Evolutionary conservation across 64 coral and sea anemone species (phyloP).

Genomic region (Stichodactyla helianthus): DNA sequence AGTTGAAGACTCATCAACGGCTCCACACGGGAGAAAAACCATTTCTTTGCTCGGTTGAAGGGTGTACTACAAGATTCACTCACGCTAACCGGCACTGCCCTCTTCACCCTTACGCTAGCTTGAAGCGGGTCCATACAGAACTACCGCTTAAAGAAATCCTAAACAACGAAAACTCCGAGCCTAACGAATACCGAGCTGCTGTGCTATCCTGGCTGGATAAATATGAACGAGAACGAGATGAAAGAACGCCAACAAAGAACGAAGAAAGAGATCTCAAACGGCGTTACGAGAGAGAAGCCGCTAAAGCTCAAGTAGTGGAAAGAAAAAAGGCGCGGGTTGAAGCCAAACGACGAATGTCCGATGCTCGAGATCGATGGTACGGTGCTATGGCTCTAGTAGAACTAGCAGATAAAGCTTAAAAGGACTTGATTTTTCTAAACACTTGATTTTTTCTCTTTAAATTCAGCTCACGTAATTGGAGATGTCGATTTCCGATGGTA

Average conservation of each 20-base stretch:
- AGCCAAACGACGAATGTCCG: constrained; percentile 75
- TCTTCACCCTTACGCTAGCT: constrained; percentile 77
- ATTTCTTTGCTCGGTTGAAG: constrained; percentile 78
- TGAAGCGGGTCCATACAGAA: constrained; percentile 65
- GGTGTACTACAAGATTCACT: constrained; percentile 85
- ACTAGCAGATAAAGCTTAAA: constrained; percentile 69
- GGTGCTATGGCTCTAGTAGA: constrained; percentile 96
- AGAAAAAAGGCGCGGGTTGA: constrained; percentile 82
- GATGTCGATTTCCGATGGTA: not conserved
- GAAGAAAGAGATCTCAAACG: constrained; percentile 77
- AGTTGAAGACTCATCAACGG: constrained; percentile 93
- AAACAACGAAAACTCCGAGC: constrained; percentile 88
- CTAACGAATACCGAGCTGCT: constrained; percentile 75
- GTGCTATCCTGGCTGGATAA: constrained; percentile 89
- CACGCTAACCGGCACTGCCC: constrained; percentile 97
- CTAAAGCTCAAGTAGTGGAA: constrained; percentile 57
- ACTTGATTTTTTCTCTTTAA: constrained; percentile 26
- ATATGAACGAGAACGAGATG: constrained; percentile 84
- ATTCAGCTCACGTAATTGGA: constrained; percentile 5
- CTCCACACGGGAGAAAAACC: constrained; percentile 95
- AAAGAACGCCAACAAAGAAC: constrained; percentile 66
- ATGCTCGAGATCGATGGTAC: constrained; percentile 92
- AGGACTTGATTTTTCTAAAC: constrained; percentile 20
- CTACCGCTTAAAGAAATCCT: constrained; percentile 88
- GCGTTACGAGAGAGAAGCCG: constrained; percentile 60